Evolutionary conservation across 2,113 vertebrate species (phyloP), one percentile per base, ranked within the genome.

Genomic region (Mirza zaza): DNA sequence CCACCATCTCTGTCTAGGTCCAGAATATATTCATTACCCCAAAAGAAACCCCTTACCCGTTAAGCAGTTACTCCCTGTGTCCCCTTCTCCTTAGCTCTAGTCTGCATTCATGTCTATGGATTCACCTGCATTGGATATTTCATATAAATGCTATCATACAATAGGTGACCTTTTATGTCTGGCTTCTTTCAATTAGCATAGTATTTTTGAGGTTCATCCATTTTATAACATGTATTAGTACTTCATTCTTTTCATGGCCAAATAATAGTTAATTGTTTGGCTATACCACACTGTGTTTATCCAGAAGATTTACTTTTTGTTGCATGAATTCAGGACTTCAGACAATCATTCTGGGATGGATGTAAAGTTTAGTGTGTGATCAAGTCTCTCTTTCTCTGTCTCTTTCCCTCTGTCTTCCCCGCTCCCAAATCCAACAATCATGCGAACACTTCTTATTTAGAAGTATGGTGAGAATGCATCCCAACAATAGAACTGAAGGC

Each of bases 41-140:
- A 1, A 9, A 82, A 91, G 76, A 81, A 82, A 9, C 10, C 9
- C 39, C 45, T 42, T n/a, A 5, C 59, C 57, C 27, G 12, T 29
- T 14, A 8, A 18, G 21, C 4, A 10, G 8, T 63, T 55, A 23
- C 7, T 20, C 6, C 25, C 48, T 5, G 0, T 48, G 18, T 45
- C 4, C 5, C 15, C 0, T 67, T 70, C 52, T 36, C 0, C 14
- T 21, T 17, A 61, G 55, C 7, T 27, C 25, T 25, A 18, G 0
- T 48, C 67, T 87, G 18, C 50, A 17, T 25, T 67, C 50, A 11
- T 70, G 29, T 48, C 48, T 13, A 0, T 79, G 32, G 11, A 11
- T 34, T 34, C 5, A 6, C 45, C 8, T 67, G 10, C 39, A 48
- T 39, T 34, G 32, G 61, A 36, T 23, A 3, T 21, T 73, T 29